Evolutionary conservation across 2,888 invertebrate genomes (phyloP), one percentile per base, ranked within the genome.

Genomic region (Thyatira batis): DNA sequence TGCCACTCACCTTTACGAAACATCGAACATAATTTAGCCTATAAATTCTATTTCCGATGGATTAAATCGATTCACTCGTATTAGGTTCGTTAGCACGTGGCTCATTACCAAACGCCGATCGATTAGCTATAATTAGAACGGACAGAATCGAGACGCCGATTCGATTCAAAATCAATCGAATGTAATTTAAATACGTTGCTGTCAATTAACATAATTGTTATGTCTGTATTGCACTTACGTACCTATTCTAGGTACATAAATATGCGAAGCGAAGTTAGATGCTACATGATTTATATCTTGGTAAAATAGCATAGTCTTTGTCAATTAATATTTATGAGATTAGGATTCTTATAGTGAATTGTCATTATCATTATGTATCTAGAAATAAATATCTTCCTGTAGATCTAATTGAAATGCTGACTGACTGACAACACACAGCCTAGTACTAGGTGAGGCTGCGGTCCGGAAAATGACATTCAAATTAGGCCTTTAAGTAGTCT

Each of bases 101-200:
- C 27, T 13, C 48, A 48, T 48, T 48, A 48, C 27, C 17, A 11
- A 28, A 27, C 25, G 48, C 48, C 13, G 4, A 48, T 27, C 48
- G 27, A 48, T 48, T 48, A 48, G 23, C 48, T 48, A 48, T 27
- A 48, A 48, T 48, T 48, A 48, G 27, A 48, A 27, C 48, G 27
- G 28, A 27, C 48, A 21, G 48, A 48, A 48, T 48, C 20, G 48
- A 48, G 48, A 48, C 17, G 48, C 27, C 48, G 9, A 48, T 28
- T 48, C 20, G 28, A 48, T 27, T 46, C 27, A 13, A 27, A 27
- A 46, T 27, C 48, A 48, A 48, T 48, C 27, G 27, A 48, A 13
- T 20, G 25, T 27, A 27, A 48, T 28, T 48, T 48, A 27, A 48
- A 48, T 48, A 28, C 10, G 20, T 5, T 5, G 8, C 48, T 21